A percentile compares a stretch with the other conserved stretches of the same genome.
Conservation (phyloP, 2,888 invertebrate genomes). For the Nycteola revayana region DNA sequence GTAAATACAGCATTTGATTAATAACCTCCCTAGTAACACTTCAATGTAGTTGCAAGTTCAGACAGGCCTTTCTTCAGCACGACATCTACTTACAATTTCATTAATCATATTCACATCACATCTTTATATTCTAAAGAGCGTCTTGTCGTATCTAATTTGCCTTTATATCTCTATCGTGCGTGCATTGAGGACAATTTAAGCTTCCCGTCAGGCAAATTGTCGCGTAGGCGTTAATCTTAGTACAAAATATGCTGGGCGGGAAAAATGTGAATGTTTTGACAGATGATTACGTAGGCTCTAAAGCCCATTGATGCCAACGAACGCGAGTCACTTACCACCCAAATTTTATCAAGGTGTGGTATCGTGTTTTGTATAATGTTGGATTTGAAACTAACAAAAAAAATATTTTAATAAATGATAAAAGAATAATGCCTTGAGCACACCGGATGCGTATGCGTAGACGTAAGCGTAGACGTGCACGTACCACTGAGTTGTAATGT, state of each 20-base stretch:
- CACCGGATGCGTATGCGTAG: too few species aligned
- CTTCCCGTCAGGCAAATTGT: conserved; percentile 52
- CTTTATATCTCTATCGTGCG: conserved; percentile 27
- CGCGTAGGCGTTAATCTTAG: conserved; percentile 57
- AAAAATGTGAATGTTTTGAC: conserved; percentile 46
- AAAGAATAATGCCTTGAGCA: too few species aligned
- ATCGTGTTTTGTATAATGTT: too few species aligned
- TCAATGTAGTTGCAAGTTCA: conserved; percentile 8
- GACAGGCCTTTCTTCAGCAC: conserved; percentile 17
- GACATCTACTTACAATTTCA: conserved; percentile 21
- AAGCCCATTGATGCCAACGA: too few species aligned
- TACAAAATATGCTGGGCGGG: conserved; percentile 34
- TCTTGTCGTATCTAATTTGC: conserved; percentile 19
- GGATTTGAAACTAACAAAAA: too few species aligned
- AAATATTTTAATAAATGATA: too few species aligned
- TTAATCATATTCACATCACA: conserved; percentile 28
- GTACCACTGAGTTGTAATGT: too few species aligned
- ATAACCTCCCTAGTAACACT: conserved; percentile 10
- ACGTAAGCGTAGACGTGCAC: too few species aligned
- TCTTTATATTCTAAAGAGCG: conserved; percentile 13
- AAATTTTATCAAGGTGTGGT: too few species aligned
- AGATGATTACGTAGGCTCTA: conserved; percentile 37
- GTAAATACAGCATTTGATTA: too few species aligned
- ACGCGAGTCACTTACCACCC: too few species aligned
- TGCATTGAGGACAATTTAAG: conserved; percentile 46